Evolutionary conservation across 2,888 invertebrate species (phyloP).

Genomic region (Dicyrtoma fusca): DNA sequence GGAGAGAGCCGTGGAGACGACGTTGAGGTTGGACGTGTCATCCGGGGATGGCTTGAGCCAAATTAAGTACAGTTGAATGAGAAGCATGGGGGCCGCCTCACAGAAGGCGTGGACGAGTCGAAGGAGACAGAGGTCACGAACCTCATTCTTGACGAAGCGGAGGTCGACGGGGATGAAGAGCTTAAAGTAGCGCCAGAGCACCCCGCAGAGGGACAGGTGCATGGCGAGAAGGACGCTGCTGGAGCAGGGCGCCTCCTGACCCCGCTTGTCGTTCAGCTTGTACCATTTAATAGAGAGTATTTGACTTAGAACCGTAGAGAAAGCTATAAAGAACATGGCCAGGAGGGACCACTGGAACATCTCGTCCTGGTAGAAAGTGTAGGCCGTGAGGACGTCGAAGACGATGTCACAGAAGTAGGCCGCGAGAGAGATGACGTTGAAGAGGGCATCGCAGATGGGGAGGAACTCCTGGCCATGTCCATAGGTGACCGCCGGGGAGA

Average conservation of each 20-base stretch:
- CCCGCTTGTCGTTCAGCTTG: constrained; percentile 54
- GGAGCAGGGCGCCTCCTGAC: constrained; percentile 65
- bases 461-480: constrained; percentile 69
- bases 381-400: constrained; percentile 83
- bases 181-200: constrained; percentile 73
- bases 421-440: constrained; percentile 86
- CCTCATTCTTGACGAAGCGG: constrained; percentile 79
- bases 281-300: constrained; percentile 59
- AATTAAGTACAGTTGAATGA: constrained; percentile 78
- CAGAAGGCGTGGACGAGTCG: constrained; percentile 84
- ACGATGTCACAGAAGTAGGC: constrained; percentile 90
- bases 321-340: constrained; percentile 46
- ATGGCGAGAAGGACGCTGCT: constrained; percentile 67
- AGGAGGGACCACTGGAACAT: constrained; percentile 44
- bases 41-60: constrained; percentile 61
- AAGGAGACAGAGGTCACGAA: constrained; percentile 71
- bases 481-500: neutral
- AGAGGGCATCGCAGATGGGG: constrained; percentile 86
- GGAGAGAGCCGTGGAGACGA: constrained; percentile 76
- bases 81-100: constrained; percentile 84
- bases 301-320: constrained; percentile 58
- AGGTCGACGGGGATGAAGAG: constrained; percentile 82
- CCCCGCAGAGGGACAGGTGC: constrained; percentile 61
- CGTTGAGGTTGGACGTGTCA: constrained; percentile 73
- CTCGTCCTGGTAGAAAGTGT: constrained; percentile 75